Evolutionary conservation across 2,797 vertebrate genomes (phyloP).

Genomic region (Rhinatrema bivittatum): DNA sequence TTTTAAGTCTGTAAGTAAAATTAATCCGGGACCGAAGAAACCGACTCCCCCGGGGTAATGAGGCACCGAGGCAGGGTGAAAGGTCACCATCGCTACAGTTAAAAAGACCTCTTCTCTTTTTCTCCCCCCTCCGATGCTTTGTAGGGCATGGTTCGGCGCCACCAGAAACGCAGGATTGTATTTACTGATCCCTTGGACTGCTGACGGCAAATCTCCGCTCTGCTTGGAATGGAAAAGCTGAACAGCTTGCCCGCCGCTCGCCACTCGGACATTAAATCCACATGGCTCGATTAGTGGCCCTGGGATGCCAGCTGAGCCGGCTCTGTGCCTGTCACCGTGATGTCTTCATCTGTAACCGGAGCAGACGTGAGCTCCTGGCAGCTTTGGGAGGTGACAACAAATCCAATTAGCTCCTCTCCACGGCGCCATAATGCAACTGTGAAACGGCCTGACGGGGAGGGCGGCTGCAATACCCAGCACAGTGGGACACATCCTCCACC

Average conservation of each 20-base stretch:
- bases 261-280: slow-evolving; percentile 81
- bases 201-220: slow-evolving; percentile 60
- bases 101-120: too few species aligned
- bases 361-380: slow-evolving; percentile 93
- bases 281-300: slow-evolving; percentile 89
- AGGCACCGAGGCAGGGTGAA: slow-evolving; percentile 47
- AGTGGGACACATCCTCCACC: slow-evolving; percentile 49
- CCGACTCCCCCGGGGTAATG: slow-evolving; percentile 52
- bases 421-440: slow-evolving; percentile 65
- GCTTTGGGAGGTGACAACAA: slow-evolving; percentile 97
- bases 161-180: slow-evolving; percentile 55
- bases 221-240: slow-evolving; percentile 70
- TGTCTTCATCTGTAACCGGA: slow-evolving; percentile 98
- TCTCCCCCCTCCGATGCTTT: too few species aligned
- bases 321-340: slow-evolving; percentile 95
- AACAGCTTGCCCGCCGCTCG: slow-evolving; percentile 89
- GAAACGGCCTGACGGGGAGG: slow-evolving; percentile 69
- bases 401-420: slow-evolving; percentile 98
- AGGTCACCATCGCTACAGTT: too few species aligned
- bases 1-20: slow-evolving; percentile 63
- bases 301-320: slow-evolving; percentile 95
- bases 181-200: slow-evolving; percentile 62
- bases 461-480: slow-evolving; percentile 56
- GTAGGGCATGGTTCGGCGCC: slow-evolving; percentile 40
- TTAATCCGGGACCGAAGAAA: slow-evolving; percentile 62